Evolutionary conservation across 2,113 vertebrate genomes (phyloP).

Genomic region (Loxodonta africana): DNA sequence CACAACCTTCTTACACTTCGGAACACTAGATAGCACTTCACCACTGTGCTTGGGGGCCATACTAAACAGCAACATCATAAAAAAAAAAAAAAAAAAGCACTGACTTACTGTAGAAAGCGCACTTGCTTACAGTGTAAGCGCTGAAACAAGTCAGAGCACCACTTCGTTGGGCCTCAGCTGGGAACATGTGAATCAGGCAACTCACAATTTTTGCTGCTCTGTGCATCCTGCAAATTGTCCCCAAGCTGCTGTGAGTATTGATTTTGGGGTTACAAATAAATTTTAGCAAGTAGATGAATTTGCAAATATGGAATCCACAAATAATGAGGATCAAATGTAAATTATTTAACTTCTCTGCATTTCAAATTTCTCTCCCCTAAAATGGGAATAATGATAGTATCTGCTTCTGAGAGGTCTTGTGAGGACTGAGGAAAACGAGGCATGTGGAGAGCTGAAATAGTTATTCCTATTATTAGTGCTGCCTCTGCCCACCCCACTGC

Average conservation of each 20-base stretch:
- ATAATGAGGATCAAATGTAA: not conserved
- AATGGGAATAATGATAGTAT: not conserved
- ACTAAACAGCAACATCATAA: not conserved
- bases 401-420: not conserved
- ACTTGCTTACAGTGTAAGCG: not conserved
- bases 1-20: not conserved
- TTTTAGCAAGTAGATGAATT: not conserved
- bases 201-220: not conserved
- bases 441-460: not conserved
- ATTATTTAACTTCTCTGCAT: not conserved
- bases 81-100: not conserved
- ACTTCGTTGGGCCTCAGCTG: not conserved
- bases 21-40: not conserved
- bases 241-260: not conserved
- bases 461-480: not conserved
- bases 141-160: not conserved
- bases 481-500: not conserved
- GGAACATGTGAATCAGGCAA: not conserved
- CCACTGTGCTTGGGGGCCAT: not conserved
- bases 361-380: conserved; percentile 3
- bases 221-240: not conserved
- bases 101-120: too few species aligned
- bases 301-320: not conserved
- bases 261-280: not conserved
- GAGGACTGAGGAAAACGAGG: not conserved